phyloP scores from a whole-genome alignment of 2,113 vertebrate species.

The Oxyruncus cristatus region DNA sequence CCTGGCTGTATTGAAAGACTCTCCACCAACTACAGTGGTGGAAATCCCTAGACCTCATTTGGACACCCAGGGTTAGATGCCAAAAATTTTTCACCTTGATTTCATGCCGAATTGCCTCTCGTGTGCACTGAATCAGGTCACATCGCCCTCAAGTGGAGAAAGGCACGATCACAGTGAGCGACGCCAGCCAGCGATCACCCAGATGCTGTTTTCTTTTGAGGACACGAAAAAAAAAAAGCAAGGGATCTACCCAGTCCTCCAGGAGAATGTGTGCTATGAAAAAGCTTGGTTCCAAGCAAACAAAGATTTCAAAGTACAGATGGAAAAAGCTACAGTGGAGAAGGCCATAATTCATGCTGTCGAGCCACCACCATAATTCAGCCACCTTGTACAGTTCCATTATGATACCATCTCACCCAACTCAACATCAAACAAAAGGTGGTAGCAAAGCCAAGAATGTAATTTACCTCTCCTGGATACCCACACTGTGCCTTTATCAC shows the following conservation, averaged over 20 bases:
- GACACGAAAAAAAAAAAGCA: neutral
- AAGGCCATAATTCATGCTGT: neutral
- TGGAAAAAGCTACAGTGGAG: neutral
- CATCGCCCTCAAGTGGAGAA: conserved; percentile 52
- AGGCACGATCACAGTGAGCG: neutral
- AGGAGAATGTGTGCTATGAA: neutral
- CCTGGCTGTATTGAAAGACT: neutral
- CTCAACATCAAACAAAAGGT: conserved; percentile 43
- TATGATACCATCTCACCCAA: conserved; percentile 43
- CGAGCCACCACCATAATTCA: conserved; percentile 8
- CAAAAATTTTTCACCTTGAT: neutral
- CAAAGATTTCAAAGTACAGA: neutral
- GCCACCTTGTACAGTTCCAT: neutral
- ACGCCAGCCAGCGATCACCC: accelerated
- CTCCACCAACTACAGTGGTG: neutral
- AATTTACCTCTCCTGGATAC: neutral
- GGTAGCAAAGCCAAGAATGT: conserved; percentile 10
- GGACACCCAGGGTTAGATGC: neutral
- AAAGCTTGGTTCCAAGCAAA: neutral
- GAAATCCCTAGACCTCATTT: neutral
- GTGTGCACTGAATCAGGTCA: neutral
- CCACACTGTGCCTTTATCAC: neutral
- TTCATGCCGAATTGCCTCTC: neutral
- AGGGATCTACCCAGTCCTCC: neutral
- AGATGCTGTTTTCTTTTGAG: neutral